Conservation (phyloP, 2,113 vertebrate species). For the Tachuris rubrigastra region DNA sequence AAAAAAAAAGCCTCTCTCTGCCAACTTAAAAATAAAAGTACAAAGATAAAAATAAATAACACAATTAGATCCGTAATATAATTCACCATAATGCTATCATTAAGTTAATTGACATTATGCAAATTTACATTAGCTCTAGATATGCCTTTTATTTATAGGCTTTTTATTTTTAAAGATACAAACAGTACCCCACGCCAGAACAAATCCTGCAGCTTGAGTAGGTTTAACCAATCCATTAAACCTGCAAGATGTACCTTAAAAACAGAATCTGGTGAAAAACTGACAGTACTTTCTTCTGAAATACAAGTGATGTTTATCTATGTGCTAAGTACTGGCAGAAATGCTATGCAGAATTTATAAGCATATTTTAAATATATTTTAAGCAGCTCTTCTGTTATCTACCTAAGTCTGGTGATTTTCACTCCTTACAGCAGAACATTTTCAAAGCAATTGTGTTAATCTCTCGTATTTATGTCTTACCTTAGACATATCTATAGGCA, state of each 20-base stretch:
- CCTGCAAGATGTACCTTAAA: not conserved
- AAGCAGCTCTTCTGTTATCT: not conserved
- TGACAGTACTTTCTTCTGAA: not conserved
- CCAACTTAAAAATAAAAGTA: not conserved
- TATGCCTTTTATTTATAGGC: not conserved
- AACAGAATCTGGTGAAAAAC: not conserved
- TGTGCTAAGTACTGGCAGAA: not conserved
- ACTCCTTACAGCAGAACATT: not conserved
- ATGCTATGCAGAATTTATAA: not conserved
- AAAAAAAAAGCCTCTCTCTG: not conserved
- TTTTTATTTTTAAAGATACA: constrained; percentile 1
- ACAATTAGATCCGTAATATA: not conserved
- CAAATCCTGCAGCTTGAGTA: not conserved
- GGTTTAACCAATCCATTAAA: not conserved
- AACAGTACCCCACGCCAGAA: not conserved
- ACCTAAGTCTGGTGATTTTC: not conserved
- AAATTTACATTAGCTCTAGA: not conserved
- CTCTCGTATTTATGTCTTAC: not conserved
- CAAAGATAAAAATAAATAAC: constrained; percentile 2
- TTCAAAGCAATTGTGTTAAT: not conserved
- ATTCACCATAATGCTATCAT: not conserved
- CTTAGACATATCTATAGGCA: not conserved
- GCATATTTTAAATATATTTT: not conserved
- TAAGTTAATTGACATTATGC: not conserved
- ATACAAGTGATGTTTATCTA: not conserved